These are phyloP conservation scores for Mechanitis messenoides DNA, from an alignment of 2,888 invertebrate genomes.

Conservation along the genomic window DNA sequence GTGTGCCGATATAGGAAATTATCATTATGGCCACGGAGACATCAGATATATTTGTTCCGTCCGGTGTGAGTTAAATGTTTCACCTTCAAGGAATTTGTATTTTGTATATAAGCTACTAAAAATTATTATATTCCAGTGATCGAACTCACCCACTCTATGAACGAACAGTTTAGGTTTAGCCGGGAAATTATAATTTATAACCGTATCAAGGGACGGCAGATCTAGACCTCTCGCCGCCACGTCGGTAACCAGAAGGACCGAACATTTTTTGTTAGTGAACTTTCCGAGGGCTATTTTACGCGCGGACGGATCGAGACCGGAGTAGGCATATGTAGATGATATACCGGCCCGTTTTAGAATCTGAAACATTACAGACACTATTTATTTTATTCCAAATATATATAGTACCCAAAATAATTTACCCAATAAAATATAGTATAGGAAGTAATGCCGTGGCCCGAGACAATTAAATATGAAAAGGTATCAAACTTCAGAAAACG, in stretches of 20 bases:
- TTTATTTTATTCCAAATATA: background rate
- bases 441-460: too few relatives aligned
- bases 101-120: too few relatives aligned
- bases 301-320: slow-evolving; percentile 94
- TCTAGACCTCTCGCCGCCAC: slow-evolving; percentile 98
- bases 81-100: too few relatives aligned
- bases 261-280: slow-evolving; percentile 87
- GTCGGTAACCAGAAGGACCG: slow-evolving; percentile 95
- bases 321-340: slow-evolving; percentile 93
- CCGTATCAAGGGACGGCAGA: slow-evolving; percentile 95
- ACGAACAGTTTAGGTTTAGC: slow-evolving; percentile 98
- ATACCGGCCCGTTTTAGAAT: slow-evolving; percentile 85
- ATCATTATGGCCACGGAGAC: too few relatives aligned
- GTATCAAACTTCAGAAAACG: too few relatives aligned
- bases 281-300: slow-evolving; percentile 96
- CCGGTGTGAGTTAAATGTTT: too few relatives aligned
- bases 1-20: too few relatives aligned
- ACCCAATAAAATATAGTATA: too few relatives aligned
- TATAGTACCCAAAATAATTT: too few relatives aligned
- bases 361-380: slow-evolving; percentile 57
- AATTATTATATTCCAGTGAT: too few relatives aligned
- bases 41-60: too few relatives aligned
- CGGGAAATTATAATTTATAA: slow-evolving; percentile 98
- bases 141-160: slow-evolving; percentile 93
- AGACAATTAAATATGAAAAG: too few relatives aligned